These are phyloP conservation scores for Coilia nasus DNA, from an alignment of 2,797 vertebrate species.

Conservation along the genomic window DNA sequence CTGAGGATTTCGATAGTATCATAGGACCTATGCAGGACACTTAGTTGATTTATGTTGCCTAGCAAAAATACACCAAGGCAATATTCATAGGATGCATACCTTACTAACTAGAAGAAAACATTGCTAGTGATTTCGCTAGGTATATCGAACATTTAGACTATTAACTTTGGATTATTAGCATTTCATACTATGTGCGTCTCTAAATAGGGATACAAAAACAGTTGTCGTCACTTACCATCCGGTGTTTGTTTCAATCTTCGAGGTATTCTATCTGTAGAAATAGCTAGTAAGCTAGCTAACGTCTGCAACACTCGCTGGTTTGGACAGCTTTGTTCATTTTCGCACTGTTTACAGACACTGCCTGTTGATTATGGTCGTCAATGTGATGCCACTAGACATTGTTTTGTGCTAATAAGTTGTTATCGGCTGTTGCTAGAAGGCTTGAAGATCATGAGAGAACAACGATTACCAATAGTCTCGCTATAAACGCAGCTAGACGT, in stretches of 20 bases:
- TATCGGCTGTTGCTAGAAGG: not conserved
- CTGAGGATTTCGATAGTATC: too few relatives aligned
- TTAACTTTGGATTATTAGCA: not conserved
- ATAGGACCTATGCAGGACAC: too few relatives aligned
- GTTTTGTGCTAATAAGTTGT: not conserved
- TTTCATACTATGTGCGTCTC: not conserved
- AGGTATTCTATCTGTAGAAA: not conserved
- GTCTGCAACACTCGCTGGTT: not conserved
- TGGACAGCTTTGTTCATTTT: conserved; percentile 23
- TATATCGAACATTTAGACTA: not conserved
- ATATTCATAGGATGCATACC: not conserved
- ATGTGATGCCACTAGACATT: not conserved
- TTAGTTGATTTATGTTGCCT: not conserved
- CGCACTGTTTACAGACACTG: conserved; percentile 2
- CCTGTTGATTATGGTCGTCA: not conserved
- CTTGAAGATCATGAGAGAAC: not conserved
- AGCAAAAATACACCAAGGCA: not conserved
- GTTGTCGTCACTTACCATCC: not conserved
- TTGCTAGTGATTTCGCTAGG: not conserved
- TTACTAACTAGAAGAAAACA: not conserved
- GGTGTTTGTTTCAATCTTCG: not conserved
- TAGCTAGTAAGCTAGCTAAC: conserved; percentile 11
- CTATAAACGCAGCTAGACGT: not conserved
- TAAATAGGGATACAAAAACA: not conserved
- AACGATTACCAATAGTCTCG: not conserved